These are phyloP conservation scores for Clinocottus analis DNA, from an alignment of 2,113 vertebrate species.

Conservation along the genomic window DNA sequence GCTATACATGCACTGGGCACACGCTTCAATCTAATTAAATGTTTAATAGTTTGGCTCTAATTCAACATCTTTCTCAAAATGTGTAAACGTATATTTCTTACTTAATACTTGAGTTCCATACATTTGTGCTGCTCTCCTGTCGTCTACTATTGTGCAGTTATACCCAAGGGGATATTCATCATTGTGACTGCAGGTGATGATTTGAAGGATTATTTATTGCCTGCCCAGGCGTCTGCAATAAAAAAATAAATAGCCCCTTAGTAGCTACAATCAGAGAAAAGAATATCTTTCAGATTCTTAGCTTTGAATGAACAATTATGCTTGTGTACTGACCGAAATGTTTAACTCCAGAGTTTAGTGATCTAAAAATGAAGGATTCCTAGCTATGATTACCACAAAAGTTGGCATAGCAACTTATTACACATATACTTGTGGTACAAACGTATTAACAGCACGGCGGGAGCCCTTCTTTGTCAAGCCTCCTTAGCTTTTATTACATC, in stretches of 20 bases:
- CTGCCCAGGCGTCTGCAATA: background rate
- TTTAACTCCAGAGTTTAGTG: background rate
- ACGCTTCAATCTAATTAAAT: slow-evolving; percentile 5
- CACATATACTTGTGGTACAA: background rate
- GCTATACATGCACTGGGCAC: background rate
- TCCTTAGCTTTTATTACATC: background rate
- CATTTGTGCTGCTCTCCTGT: background rate
- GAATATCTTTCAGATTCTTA: background rate
- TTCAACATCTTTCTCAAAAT: background rate
- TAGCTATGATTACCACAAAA: background rate
- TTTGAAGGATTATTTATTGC: background rate
- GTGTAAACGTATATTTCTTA: background rate
- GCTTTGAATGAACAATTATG: slow-evolving; percentile 4
- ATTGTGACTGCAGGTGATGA: background rate
- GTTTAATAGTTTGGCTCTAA: background rate
- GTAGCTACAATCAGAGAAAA: background rate
- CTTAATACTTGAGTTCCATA: background rate
- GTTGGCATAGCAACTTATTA: slow-evolving; percentile 27
- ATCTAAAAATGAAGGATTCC: background rate
- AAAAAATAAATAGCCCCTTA: slow-evolving; percentile 7
- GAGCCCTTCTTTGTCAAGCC: background rate
- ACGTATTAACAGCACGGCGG: background rate
- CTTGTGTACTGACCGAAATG: background rate
- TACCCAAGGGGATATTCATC: background rate
- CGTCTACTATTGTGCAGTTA: background rate